These are phyloP conservation scores for Dendrocincla tyrannina DNA, from an alignment of 2,797 vertebrate genomes.

Conservation along the genomic window DNA sequence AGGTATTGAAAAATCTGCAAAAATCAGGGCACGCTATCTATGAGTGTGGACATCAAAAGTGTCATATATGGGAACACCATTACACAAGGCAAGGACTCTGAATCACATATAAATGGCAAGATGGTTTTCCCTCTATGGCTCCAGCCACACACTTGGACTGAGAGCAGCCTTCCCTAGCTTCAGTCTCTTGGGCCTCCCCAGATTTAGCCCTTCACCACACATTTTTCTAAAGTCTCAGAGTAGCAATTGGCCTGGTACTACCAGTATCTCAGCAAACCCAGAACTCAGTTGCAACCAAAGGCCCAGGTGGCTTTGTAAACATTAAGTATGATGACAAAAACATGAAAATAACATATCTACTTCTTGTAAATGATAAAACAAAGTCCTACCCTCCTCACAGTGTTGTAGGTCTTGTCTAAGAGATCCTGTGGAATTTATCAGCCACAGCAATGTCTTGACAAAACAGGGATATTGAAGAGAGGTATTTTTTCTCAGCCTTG, in stretches of 20 bases:
- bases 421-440: neutral
- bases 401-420: neutral
- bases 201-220: neutral
- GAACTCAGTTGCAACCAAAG: neutral
- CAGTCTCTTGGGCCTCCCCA: fast-evolving
- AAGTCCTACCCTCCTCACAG: neutral
- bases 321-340: neutral
- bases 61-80: fast-evolving
- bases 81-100: neutral
- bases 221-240: neutral
- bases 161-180: neutral
- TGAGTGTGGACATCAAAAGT: neutral
- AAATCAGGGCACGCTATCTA: fast-evolving
- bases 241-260: neutral
- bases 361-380: neutral
- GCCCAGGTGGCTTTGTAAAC: neutral
- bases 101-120: neutral
- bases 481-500: neutral
- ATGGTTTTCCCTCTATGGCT: neutral
- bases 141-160: neutral
- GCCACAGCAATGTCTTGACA: neutral
- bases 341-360: fast-evolving
- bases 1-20: neutral
- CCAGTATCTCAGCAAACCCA: neutral
- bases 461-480: neutral